These are phyloP conservation scores for Scophthalmus maximus DNA, from an alignment of 2,113 vertebrate species.

Conservation along the genomic window DNA sequence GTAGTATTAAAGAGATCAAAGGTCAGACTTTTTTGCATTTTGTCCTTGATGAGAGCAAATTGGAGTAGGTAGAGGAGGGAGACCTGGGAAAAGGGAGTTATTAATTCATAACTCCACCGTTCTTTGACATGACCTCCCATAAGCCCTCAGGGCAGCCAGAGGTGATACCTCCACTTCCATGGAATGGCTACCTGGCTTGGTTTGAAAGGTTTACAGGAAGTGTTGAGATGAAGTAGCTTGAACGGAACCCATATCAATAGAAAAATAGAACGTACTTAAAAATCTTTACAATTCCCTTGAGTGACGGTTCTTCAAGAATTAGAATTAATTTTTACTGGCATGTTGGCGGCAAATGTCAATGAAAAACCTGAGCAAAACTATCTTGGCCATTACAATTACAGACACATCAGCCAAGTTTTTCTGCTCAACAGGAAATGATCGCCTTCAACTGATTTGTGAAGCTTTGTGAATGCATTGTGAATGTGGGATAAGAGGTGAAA, in stretches of 20 bases:
- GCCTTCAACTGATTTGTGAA: conserved; percentile 11
- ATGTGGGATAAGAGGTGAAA: conserved; percentile 3
- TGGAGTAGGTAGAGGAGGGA: conserved; percentile 11
- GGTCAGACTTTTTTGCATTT: conserved; percentile 44
- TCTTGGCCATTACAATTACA: not conserved
- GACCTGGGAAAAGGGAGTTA: not conserved
- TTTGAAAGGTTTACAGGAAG: not conserved
- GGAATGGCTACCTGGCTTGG: not conserved
- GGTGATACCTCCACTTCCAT: not conserved
- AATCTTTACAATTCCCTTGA: not conserved
- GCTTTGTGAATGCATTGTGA: conserved; percentile 6
- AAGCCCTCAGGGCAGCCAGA: conserved; percentile 10
- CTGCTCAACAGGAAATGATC: conserved; percentile 17
- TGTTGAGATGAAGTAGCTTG: not conserved
- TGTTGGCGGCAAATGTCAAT: not conserved
- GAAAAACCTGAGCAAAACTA: not conserved
- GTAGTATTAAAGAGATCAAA: conserved; percentile 16
- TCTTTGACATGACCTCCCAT: not conserved
- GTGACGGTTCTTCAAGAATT: not conserved
- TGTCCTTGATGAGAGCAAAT: conserved; percentile 48
- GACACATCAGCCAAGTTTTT: not conserved
- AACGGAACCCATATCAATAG: conserved; percentile 1
- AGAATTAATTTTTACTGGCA: not conserved
- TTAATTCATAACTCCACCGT: conserved; percentile 30
- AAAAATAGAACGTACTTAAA: not conserved